Conservation (phyloP, 2,888 invertebrate species). For the Heliconius ethilla region DNA sequence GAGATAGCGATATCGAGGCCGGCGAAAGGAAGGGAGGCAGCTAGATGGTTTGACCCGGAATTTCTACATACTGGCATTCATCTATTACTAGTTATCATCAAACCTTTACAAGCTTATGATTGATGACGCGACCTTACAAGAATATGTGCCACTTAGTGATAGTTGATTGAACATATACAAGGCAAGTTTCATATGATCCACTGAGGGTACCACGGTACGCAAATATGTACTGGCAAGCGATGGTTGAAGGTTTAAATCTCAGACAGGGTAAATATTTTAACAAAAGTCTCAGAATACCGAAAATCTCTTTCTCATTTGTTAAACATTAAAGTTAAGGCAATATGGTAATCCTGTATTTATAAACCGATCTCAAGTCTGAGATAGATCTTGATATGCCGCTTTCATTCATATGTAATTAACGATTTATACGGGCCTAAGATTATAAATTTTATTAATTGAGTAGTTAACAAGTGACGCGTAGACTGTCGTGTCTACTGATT, state of each 20-base stretch:
- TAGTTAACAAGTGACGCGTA: neutral
- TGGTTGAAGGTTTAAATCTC: neutral
- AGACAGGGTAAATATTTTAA: neutral
- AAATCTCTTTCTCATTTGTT: no score
- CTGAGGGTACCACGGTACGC: neutral
- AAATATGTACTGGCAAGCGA: neutral
- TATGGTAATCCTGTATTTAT: no score
- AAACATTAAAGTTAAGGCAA: no score
- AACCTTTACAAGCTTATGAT: conserved; percentile 32
- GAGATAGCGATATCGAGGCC: conserved; percentile 14
- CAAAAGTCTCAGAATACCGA: no score
- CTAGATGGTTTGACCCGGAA: conserved; percentile 26
- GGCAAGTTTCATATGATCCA: neutral
- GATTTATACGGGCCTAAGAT: neutral
- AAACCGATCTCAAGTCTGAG: no score
- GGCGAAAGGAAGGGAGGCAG: conserved; percentile 11
- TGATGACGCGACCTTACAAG: conserved; percentile 28
- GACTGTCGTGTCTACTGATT: neutral
- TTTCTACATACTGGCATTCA: conserved; percentile 26
- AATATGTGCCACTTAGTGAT: conserved; percentile 10
- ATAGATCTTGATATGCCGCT: no score
- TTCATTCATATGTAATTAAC: no score
- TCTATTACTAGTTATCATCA: conserved; percentile 30
- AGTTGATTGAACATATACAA: conserved; percentile 15
- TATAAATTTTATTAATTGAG: neutral